A percentile compares a stretch with the other conserved stretches of the same genome.
phyloP scores from a whole-genome alignment of 53 echinoderm and acorn worm species.

The Echinometra lucunter region DNA sequence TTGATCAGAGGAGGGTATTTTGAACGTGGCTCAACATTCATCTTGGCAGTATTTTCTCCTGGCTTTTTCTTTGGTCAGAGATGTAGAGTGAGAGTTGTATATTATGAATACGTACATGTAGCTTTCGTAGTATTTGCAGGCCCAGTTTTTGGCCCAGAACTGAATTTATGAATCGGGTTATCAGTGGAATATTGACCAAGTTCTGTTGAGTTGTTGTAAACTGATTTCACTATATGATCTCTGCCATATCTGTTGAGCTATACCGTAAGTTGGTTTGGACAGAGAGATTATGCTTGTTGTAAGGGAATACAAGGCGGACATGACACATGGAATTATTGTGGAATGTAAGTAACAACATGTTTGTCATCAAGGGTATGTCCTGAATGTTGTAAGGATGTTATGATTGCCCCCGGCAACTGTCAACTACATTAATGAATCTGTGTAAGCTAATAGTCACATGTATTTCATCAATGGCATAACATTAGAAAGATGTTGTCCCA shows the following conservation, averaged over 20 bases:
- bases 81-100: no score
- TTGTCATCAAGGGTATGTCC: conserved; percentile 38
- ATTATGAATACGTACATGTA: no score
- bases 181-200: no score
- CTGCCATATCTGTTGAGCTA: not conserved
- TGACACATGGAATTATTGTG: conserved; percentile 9
- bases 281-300: not conserved
- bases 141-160: no score
- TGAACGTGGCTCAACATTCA: not conserved
- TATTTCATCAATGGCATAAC: not conserved
- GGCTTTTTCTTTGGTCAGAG: no score
- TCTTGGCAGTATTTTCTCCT: no score
- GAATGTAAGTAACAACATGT: conserved; percentile 52
- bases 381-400: conserved; percentile 42
- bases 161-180: no score
- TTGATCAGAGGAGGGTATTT: not conserved
- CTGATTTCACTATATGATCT: no score
- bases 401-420: conserved; percentile 36
- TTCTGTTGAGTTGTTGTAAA: no score
- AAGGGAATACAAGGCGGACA: not conserved
- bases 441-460: conserved; percentile 32
- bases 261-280: not conserved
- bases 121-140: no score
- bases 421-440: conserved; percentile 49
- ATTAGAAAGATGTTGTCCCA: not conserved